Evolutionary conservation across 2,797 vertebrate genomes (phyloP).

Genomic region (Pantherophis alleghaniensis): DNA sequence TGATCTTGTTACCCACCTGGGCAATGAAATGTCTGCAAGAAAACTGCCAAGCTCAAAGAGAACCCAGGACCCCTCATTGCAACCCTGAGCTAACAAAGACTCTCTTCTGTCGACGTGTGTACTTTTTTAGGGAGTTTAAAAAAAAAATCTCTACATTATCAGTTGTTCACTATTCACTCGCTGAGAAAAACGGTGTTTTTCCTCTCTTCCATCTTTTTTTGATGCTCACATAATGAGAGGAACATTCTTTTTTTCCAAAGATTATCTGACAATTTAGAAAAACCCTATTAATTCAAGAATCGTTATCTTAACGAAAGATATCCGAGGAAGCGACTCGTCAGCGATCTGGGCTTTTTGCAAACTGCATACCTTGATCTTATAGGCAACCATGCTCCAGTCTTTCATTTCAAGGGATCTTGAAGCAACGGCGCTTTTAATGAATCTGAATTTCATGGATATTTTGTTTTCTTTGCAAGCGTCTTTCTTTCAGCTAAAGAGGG

Average conservation of each 20-base stretch:
- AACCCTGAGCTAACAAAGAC: no score
- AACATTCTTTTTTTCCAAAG: not conserved
- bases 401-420: not conserved
- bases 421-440: not conserved
- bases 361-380: not conserved
- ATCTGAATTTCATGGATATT: not conserved
- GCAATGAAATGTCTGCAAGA: no score
- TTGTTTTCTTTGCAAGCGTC: not conserved
- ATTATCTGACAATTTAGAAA: conserved; percentile 3
- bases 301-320: conserved; percentile 4
- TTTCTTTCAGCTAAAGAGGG: not conserved
- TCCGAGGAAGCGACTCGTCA: not conserved
- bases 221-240: not conserved
- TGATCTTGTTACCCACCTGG: no score
- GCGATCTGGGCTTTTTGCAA: not conserved
- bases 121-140: not conserved
- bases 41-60: no score
- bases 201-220: not conserved
- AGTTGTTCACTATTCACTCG: conserved; percentile 1
- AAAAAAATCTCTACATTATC: not conserved
- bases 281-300: not conserved
- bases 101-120: no score
- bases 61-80: no score
- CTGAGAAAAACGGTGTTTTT: not conserved
- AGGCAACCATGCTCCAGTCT: not conserved